Conservation (phyloP, 2,888 invertebrate species). For the Microdon myrmicae region DNA sequence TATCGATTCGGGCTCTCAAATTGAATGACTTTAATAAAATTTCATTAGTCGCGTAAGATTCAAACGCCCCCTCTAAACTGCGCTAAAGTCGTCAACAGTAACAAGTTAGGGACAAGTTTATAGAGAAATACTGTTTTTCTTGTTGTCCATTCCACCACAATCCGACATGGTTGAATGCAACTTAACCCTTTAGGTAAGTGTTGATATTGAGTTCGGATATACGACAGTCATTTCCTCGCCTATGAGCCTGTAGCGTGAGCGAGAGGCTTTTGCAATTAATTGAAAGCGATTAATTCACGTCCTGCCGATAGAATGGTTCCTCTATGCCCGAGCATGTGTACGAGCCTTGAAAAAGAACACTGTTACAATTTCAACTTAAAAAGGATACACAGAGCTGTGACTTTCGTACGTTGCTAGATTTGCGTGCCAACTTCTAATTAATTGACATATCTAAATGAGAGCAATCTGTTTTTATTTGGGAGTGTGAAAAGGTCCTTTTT, state of each 20-base stretch:
- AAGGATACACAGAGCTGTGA: constrained; percentile 30
- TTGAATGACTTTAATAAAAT: constrained; percentile 24
- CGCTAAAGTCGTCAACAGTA: too few species aligned
- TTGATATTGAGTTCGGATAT: constrained; percentile 37
- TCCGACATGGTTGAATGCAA: constrained; percentile 14
- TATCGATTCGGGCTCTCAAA: too few species aligned
- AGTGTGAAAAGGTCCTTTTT: constrained; percentile 30
- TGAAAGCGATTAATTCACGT: constrained; percentile 34
- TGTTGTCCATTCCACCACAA: too few species aligned
- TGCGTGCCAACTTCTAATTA: constrained; percentile 44
- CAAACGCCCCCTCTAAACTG: not conserved
- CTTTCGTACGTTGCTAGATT: constrained; percentile 29
- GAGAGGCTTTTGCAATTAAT: constrained; percentile 39
- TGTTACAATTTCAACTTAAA: constrained; percentile 32
- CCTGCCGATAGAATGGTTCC: constrained; percentile 20
- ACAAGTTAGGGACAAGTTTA: constrained; percentile 2
- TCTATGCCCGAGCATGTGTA: not conserved
- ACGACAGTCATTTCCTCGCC: constrained; percentile 31
- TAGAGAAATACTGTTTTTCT: constrained; percentile 3
- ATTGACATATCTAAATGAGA: constrained; percentile 38
- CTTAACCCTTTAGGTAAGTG: constrained; percentile 35
- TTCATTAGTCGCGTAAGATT: not conserved
- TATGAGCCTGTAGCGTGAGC: constrained; percentile 21
- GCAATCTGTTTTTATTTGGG: constrained; percentile 32
- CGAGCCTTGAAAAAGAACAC: constrained; percentile 9